Conservation (phyloP, 2,113 vertebrate species). For the Ranitomeya imitator region DNA sequence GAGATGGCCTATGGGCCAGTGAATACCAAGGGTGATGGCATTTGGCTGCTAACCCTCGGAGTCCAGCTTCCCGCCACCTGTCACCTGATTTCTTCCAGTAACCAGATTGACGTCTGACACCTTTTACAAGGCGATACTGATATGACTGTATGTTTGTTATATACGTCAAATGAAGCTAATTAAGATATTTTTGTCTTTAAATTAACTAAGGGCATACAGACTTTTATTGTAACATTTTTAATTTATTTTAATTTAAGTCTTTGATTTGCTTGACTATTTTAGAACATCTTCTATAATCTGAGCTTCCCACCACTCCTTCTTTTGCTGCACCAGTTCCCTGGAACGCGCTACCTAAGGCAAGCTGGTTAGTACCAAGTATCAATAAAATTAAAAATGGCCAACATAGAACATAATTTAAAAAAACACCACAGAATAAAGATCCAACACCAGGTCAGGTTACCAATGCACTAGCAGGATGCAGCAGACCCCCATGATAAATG, state of each 20-base stretch:
- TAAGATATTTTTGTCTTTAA: neutral
- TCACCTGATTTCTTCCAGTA: conserved; percentile 48
- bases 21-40: conserved; percentile 44
- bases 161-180: conserved; percentile 14
- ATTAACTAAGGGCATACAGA: neutral
- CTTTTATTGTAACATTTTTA: neutral
- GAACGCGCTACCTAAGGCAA: no score
- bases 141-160: conserved; percentile 2
- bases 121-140: conserved; percentile 11
- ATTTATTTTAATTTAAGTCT: neutral
- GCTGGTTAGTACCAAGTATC: no score
- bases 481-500: no score
- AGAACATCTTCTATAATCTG: neutral
- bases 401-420: no score
- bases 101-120: conserved; percentile 19
- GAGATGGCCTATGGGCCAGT: conserved; percentile 22
- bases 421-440: no score
- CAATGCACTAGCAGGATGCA: no score
- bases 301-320: no score
- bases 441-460: no score
- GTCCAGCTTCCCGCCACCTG: conserved; percentile 15
- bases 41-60: conserved; percentile 15
- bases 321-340: no score
- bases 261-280: neutral
- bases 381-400: no score